A percentile compares a stretch with the other conserved stretches of the same genome.
Conservation (phyloP, 2,113 vertebrate genomes). For the Amphiprion ocellaris region DNA sequence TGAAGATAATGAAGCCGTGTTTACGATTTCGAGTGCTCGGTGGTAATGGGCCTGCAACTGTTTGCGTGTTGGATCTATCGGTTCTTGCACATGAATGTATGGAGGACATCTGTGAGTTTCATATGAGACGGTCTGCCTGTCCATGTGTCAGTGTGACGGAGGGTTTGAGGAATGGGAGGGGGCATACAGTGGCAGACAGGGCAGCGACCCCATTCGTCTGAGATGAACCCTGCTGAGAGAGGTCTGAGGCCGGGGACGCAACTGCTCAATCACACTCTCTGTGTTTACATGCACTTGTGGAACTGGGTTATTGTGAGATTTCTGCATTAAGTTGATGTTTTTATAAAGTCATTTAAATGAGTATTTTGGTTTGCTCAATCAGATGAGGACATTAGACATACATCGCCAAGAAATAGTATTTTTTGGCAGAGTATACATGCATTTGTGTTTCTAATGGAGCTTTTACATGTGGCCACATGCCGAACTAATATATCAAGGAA, state of each 20-base stretch:
- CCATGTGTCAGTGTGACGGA: constrained; percentile 59
- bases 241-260: constrained; percentile 56
- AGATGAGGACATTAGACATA: not conserved
- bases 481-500: not conserved
- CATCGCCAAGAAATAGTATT: not conserved
- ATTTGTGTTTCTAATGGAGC: not conserved
- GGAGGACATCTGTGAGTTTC: constrained; percentile 46
- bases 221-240: constrained; percentile 74
- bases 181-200: constrained; percentile 71
- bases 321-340: not conserved
- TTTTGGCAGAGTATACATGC: not conserved
- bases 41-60: constrained; percentile 57
- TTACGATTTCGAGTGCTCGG: constrained; percentile 53
- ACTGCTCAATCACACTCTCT: constrained; percentile 59
- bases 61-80: constrained; percentile 35
- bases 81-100: not conserved
- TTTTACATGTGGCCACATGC: not conserved
- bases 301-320: constrained; percentile 7
- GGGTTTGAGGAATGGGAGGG: constrained; percentile 65
- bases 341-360: not conserved
- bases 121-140: constrained; percentile 52
- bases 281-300: constrained; percentile 12
- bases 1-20: constrained; percentile 70
- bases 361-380: not conserved
- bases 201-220: constrained; percentile 75